Percentiles rank a stretch among this genome's conserved stretches.
phyloP scores from a whole-genome alignment of 1,140 invertebrate genomes.

The Reticulitermes speratus region DNA sequence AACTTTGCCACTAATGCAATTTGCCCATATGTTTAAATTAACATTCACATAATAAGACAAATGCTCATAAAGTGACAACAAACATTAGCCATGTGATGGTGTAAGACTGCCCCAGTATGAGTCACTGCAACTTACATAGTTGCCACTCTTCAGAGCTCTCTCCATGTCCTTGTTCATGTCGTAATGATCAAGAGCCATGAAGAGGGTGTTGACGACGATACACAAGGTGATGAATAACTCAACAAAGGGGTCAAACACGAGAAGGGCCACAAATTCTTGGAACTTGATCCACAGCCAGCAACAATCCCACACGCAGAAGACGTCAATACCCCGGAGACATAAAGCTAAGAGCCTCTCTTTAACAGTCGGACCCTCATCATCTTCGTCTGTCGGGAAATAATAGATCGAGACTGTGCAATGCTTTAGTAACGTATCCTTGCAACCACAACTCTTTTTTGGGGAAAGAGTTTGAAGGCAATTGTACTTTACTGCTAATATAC shows the following conservation, averaged over 20 bases:
- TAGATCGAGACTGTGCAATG: constrained; percentile 83
- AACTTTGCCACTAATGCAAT: too few relatives aligned
- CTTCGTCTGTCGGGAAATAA: constrained; percentile 91
- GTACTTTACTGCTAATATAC: background rate
- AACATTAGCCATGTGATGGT: too few relatives aligned
- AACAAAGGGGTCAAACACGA: constrained; percentile 97
- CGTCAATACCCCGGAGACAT: constrained; percentile 78
- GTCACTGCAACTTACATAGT: constrained; percentile 77
- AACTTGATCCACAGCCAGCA: constrained; percentile 88
- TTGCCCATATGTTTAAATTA: too few relatives aligned
- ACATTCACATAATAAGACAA: too few relatives aligned
- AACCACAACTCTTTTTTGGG: constrained; percentile 60
- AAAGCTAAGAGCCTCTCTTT: constrained; percentile 79
- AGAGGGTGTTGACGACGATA: constrained; percentile 96
- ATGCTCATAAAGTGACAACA: too few relatives aligned
- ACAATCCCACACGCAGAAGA: constrained; percentile 97
- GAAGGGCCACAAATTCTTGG: constrained; percentile 83
- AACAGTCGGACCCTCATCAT: constrained; percentile 84
- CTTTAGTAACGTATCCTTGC: constrained; percentile 63
- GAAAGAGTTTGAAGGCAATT: constrained; percentile 30
- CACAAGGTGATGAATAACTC: constrained; percentile 97
- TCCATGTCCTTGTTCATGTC: constrained; percentile 88
- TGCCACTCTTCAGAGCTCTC: constrained; percentile 82
- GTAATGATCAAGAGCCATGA: constrained; percentile 97
- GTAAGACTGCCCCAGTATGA: too few relatives aligned